These are phyloP conservation scores for Grallaria varia DNA, from an alignment of 2,113 vertebrate species.

Conservation along the genomic window DNA sequence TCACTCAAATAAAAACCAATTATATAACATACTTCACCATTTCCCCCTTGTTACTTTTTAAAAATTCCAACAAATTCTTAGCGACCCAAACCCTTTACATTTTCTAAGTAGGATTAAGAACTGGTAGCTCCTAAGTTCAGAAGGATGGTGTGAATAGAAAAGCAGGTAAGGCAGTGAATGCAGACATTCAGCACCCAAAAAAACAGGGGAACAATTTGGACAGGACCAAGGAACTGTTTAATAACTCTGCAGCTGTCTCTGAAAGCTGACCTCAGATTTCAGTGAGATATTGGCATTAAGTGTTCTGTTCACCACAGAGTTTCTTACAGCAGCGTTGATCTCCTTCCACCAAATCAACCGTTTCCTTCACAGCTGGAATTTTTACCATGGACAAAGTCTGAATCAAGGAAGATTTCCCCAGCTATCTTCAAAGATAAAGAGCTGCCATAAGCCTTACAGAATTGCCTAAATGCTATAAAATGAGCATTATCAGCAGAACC, in stretches of 20 bases:
- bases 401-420: neutral
- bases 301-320: neutral
- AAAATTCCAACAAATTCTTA: neutral
- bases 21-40: neutral
- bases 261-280: neutral
- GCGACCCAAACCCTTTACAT: neutral
- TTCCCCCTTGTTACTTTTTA: neutral
- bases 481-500: neutral
- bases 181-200: neutral
- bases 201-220: neutral
- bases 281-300: neutral
- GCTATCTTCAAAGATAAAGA: neutral
- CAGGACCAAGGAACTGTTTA: neutral
- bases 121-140: neutral
- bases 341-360: neutral
- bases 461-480: neutral
- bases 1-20: neutral
- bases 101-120: neutral
- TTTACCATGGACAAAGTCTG: neutral
- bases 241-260: neutral
- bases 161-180: neutral
- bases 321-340: rapidly evolving
- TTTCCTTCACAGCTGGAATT: neutral
- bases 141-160: neutral
- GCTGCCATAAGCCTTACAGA: neutral